Evolutionary conservation across 2,113 vertebrate species (phyloP).

Genomic region (Phoxinus phoxinus): DNA sequence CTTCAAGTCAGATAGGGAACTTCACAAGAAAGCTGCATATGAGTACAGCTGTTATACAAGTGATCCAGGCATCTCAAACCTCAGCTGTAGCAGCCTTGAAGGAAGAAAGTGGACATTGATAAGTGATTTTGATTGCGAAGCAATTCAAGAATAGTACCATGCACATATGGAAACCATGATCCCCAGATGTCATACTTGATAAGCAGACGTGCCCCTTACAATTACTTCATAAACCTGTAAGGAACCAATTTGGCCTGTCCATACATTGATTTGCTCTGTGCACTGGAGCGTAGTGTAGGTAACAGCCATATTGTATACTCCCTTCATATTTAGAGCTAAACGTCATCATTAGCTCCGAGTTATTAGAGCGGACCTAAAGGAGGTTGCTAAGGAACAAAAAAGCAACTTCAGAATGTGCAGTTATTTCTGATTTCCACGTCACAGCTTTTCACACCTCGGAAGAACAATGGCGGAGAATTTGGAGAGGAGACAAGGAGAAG

Average conservation of each 20-base stretch:
- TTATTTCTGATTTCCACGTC: constrained; percentile 78
- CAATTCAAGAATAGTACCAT: not conserved
- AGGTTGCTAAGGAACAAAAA: constrained; percentile 78
- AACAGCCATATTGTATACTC: constrained; percentile 20
- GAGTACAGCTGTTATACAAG: not conserved
- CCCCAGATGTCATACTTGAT: not conserved
- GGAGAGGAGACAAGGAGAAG: constrained; percentile 43
- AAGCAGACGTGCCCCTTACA: not conserved
- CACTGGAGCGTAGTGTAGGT: constrained; percentile 11
- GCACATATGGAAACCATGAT: not conserved
- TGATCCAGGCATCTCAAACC: not conserved
- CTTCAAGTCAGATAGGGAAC: not conserved
- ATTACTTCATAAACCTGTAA: not conserved
- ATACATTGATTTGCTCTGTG: constrained; percentile 1
- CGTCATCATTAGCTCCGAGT: constrained; percentile 55
- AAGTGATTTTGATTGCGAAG: not conserved
- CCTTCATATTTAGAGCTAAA: constrained; percentile 57
- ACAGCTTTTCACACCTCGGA: constrained; percentile 73
- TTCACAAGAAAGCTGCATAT: not conserved
- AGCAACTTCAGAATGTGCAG: constrained; percentile 63
- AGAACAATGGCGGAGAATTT: constrained; percentile 64
- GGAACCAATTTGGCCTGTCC: not conserved
- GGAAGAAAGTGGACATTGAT: not conserved
- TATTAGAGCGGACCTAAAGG: constrained; percentile 61
- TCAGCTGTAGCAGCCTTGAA: not conserved